Base-by-base conservation (phyloP, 2,888 invertebrate species). In the Lottia scabra region DNA sequence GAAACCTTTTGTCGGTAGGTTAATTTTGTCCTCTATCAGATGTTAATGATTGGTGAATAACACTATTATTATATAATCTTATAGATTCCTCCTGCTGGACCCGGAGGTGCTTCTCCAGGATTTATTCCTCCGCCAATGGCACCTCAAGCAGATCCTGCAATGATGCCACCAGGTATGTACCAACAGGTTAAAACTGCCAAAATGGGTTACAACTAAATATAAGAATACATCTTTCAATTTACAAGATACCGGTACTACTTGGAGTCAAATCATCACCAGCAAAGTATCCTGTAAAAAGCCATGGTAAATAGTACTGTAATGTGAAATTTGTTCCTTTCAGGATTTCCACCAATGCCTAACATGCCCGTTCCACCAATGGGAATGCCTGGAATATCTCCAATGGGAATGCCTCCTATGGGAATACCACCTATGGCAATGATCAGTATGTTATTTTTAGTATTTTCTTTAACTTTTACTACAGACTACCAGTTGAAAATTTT, bases 101-200 rank as follows among this genome's bases (percentile, higher is more conserved):
- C 56, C 19, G 56, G 56, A 23, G 56, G 56, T 74, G 79, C 80
- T 65, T 78, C 81, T 15, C 81, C 81, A 43, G 79, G 81, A 27
- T 82, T 75, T 71, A 80, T 81, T 66, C 79, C 80, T 27, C 80
- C 83, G 5, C 77, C 80, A 44, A 75, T 79, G 67, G 76, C 76
- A 67, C 78, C 79, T 19, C 75, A 70, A 68, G 73, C 74, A 75
- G 71, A 68, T 1, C 80, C 81, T 0, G 79, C 79, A 0, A 78
- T 82, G 75, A 83, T 84, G 80, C 83, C 83, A 26, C 82, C 82
- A 6, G 80, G 78, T 6, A 76, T 75, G 65, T 79, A 76, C 23
- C 75, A 73, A 23, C 56, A 19, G 8, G n/a, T 19, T 12, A 56
- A 56, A 5, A 56, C 19, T 23, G 56, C 2, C 2, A 1, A 38